Conservation (phyloP, 2,888 invertebrate genomes). For the Mycogona germanica region DNA sequence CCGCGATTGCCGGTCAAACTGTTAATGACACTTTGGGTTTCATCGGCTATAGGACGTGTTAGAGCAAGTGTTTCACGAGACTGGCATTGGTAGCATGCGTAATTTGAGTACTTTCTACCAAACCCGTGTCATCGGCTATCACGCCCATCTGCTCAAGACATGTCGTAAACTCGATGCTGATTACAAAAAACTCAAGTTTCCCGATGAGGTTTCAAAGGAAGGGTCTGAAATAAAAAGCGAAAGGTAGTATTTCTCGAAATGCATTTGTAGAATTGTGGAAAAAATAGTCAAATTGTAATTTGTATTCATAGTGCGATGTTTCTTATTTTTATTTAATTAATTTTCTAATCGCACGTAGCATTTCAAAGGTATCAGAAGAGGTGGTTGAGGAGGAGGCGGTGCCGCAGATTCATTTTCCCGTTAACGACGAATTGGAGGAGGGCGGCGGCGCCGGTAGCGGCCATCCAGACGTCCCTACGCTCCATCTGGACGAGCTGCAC, state of each 20-base stretch:
- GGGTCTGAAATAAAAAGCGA: not conserved
- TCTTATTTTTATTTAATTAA: no score
- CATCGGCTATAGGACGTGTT: conserved; percentile 42
- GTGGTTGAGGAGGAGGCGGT: conserved; percentile 18
- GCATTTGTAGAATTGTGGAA: no score
- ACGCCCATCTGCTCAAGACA: conserved; percentile 30
- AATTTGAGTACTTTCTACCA: conserved; percentile 47
- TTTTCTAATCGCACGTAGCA: no score
- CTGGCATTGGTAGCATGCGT: conserved; percentile 45
- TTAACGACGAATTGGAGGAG: conserved; percentile 19
- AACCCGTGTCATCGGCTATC: conserved; percentile 32
- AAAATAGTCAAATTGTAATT: no score
- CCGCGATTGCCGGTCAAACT: no score
- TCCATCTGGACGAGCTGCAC: conserved; percentile 18
- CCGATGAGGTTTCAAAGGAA: conserved; percentile 10
- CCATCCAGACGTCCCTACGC: conserved; percentile 9
- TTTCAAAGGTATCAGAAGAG: no score
- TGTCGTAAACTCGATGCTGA: conserved; percentile 32
- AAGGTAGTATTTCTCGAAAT: not conserved
- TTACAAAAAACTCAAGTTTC: conserved; percentile 24
- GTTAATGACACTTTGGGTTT: no score
- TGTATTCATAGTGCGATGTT: no score
- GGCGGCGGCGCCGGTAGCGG: no score
- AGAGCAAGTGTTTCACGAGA: conserved; percentile 47
- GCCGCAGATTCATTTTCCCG: conserved; percentile 19